Evolutionary conservation across 2,113 vertebrate genomes (phyloP).

Genomic region (Cryptomyrus ogoouensis): DNA sequence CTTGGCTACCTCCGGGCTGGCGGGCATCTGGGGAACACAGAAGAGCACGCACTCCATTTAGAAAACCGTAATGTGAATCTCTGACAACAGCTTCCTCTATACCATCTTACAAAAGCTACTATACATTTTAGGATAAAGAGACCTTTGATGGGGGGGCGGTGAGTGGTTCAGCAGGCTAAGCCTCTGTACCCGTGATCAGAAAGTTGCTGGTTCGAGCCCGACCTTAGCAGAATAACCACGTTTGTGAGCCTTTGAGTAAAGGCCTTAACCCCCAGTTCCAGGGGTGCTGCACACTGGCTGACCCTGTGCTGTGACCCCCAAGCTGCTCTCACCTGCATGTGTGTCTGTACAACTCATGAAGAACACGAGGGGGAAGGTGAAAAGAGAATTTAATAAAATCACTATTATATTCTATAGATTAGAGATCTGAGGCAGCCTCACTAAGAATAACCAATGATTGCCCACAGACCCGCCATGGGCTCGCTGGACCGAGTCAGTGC

Average conservation of each 20-base stretch:
- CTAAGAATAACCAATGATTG: background rate
- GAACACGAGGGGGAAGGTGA: background rate
- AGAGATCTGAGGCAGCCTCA: background rate
- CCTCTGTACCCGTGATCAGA: background rate
- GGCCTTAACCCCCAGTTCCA: background rate
- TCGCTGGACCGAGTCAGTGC: background rate
- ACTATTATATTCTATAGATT: background rate
- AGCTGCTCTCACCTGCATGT: background rate
- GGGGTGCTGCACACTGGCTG: background rate
- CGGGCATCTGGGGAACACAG: conserved; percentile 56
- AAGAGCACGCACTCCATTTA: background rate
- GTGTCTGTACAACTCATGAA: background rate
- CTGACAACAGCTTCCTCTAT: background rate
- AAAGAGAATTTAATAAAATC: background rate
- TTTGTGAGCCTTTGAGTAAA: background rate
- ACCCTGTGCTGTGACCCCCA: background rate
- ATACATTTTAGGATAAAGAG: background rate
- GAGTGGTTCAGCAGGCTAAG: background rate
- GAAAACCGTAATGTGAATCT: background rate
- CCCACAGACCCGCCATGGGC: background rate
- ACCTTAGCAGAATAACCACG: background rate
- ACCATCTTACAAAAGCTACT: background rate
- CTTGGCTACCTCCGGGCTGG: conserved; percentile 54
- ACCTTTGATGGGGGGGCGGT: background rate
- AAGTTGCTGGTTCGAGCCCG: background rate